Base-by-base conservation (phyloP, 2,888 invertebrate species). In the Rotaria sp. region DNA sequence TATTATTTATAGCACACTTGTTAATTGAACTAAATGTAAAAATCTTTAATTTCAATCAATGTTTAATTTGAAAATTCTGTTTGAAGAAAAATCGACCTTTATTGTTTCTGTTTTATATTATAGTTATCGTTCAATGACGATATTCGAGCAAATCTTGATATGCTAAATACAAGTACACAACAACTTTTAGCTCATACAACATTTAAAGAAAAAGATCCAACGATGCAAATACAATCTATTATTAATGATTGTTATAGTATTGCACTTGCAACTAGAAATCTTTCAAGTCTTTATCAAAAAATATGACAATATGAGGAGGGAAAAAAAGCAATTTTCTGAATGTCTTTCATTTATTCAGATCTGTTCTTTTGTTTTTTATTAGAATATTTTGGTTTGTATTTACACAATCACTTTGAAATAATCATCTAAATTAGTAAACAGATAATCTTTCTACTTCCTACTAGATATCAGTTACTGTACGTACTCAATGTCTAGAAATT, bases 161-260 rank as follows among this genome's bases (percentile, higher is more conserved):
- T 80, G 80, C 15, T 80, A n/a, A n/a, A 26, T 45, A 45, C 80
- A 80, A 45, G 45, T 80, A n/a, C 41, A 80, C 24, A 80, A n/a
- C 80, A 80, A n/a, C 45, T 80, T 11, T 45, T 80, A 45, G 2
- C 24, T n/a, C 45, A 80, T 45, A 26, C 80, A 67, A 38, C 15
- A 35, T 30, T 35, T 3, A 45, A 45, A 26, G 45, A 35, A 45
- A 26, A 80, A 26, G 24, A 80, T 80, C n/a, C 26, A 45, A 80
- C 26, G 10, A 4, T n/a, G 10, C 41, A 21, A 45, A 80, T 45
- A 26, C 26, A 80, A 26, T 80, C n/a, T 45, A 41, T 80, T 24
- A 45, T 80, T 45, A 45, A 80, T 80, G 45, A 80, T 80, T 80
- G 45, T n/a, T 80, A 80, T 45, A 35, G n/a, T n/a, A 80, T 80